Evolutionary conservation across 2,113 vertebrate species (phyloP).

Genomic region (Tympanuchus pallidicinctus): DNA sequence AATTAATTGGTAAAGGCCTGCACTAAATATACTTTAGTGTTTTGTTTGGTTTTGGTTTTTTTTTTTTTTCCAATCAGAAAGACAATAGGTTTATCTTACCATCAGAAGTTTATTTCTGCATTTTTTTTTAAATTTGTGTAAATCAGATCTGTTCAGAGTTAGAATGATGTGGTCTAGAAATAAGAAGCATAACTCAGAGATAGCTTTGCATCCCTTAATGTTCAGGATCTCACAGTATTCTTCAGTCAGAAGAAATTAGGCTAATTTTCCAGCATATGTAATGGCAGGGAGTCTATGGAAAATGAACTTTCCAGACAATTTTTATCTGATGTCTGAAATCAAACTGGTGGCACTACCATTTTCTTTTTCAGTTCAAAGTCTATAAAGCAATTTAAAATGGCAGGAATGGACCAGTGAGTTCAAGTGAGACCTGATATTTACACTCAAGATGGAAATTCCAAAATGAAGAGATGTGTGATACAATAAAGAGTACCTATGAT

Average conservation of each 20-base stretch:
- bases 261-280: not conserved
- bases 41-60: no score
- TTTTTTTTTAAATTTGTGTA: not conserved
- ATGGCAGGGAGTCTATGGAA: not conserved
- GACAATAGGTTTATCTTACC: not conserved
- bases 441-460: not conserved
- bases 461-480: slow-evolving; percentile 9
- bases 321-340: not conserved
- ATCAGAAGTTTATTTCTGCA: not conserved
- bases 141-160: not conserved
- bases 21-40: not conserved
- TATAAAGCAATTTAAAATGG: not conserved
- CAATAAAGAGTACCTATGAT: not conserved
- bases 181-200: not conserved
- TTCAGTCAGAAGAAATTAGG: not conserved
- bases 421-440: slow-evolving; percentile 25
- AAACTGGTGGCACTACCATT: not conserved
- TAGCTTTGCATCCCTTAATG: not conserved
- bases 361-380: not conserved
- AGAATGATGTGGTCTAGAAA: not conserved
- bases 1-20: not conserved
- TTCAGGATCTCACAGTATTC: not conserved
- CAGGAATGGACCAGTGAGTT: not conserved
- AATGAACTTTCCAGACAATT: not conserved
- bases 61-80: not conserved